Evolutionary conservation across 2,888 invertebrate species (phyloP), one percentile per base, ranked within the genome.

Genomic region (Dastarcus helophoroides): DNA sequence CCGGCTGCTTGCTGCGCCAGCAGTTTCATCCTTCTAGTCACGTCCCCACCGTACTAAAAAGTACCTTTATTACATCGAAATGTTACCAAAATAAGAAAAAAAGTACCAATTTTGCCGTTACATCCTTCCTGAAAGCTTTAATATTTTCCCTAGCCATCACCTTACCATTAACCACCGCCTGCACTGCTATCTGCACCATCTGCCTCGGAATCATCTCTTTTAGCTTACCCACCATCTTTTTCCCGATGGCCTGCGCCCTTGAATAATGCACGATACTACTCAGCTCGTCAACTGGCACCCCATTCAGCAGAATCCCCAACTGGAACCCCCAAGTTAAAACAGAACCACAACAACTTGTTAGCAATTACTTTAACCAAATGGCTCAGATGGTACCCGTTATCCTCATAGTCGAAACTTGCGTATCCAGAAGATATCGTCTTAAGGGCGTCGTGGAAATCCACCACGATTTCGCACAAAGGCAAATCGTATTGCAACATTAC

Each of bases 401-500:
- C 83, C 59, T 91, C 89, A 53, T 93, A 93, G 60, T 90, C 90
- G 54, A 93, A 93, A 55, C 88, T 88, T 2, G 93, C 97, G 64
- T 90, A 97, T 15, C 97, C 97, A 0, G 93, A 93, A 3, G 86
- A 82, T 10, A 88, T 48, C 8, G 84, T 79, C 61, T 97, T 97
- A 2, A 95, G 64, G 3, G 72, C 69, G 54, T 97, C 95, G 53
- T 93, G 93, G 58, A 98, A 97, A 60, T 97, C 94, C 5, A 93
- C 63, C 8, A 97, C 79, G 14, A 97, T 82, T 69, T 98, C 97
- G 45, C 82, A 86, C 4, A 98, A 64, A 0, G 97, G 97, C 29
- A 98, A 61, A 19, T 79, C 63, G 51, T 80, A 90, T 46, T 82
- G 80, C 54, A 94, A 56, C 64, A 95, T 69, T 0, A 90, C 65